phyloP scores from a whole-genome alignment of 1,140 invertebrate genomes.

The Drosophila carrolli region DNA sequence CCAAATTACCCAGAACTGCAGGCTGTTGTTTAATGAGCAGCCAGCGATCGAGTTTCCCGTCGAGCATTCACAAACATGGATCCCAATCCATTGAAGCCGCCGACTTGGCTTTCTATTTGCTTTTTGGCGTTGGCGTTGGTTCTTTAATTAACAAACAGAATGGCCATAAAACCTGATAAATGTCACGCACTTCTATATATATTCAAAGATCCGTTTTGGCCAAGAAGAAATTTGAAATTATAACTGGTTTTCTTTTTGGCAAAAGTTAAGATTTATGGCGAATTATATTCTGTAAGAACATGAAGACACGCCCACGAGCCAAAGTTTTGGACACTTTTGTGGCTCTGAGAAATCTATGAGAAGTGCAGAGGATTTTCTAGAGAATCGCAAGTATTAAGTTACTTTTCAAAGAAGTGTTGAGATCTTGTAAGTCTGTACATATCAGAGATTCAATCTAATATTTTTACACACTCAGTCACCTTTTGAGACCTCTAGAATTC shows the following conservation, averaged over 20 bases:
- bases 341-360: background rate
- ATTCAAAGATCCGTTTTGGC: slow-evolving; percentile 41
- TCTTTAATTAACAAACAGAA: slow-evolving; percentile 69
- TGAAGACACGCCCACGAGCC: slow-evolving; percentile 50
- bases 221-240: slow-evolving; percentile 52
- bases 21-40: slow-evolving; percentile 8
- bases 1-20: slow-evolving; percentile 50
- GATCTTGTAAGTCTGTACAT: background rate
- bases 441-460: slow-evolving; percentile 14
- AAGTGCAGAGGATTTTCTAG: background rate
- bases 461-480: slow-evolving; percentile 2
- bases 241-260: slow-evolving; percentile 46
- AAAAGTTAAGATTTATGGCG: slow-evolving; percentile 40
- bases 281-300: slow-evolving; percentile 26
- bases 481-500: slow-evolving; percentile 12
- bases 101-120: slow-evolving; percentile 66
- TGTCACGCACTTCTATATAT: slow-evolving; percentile 61
- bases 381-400: slow-evolving; percentile 1
- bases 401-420: background rate
- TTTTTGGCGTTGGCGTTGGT: slow-evolving; percentile 57
- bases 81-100: slow-evolving; percentile 55
- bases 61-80: slow-evolving; percentile 35
- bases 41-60: slow-evolving; percentile 9
- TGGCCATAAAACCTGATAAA: slow-evolving; percentile 72
- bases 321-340: slow-evolving; percentile 22